Percentiles rank a stretch among this genome's conserved stretches.
Conservation (phyloP, 2,888 invertebrate genomes). For the Rhaphigaster nebulosa region DNA sequence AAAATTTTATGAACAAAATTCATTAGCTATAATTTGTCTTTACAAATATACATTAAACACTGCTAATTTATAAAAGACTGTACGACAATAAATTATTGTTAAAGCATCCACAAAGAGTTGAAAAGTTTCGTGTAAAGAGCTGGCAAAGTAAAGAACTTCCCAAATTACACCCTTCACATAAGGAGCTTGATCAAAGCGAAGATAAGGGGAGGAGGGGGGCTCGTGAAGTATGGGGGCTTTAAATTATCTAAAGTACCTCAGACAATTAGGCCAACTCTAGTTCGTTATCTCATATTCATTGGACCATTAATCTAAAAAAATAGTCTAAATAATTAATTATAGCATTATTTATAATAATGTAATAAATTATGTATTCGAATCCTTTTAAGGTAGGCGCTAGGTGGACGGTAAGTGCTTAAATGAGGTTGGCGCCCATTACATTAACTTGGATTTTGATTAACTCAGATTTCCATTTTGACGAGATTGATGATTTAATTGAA, state of each 20-base stretch:
- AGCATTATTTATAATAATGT: too few relatives aligned
- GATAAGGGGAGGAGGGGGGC: too few relatives aligned
- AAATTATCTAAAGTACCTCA: not conserved
- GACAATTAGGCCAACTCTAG: not conserved
- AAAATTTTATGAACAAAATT: too few relatives aligned
- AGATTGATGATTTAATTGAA: too few relatives aligned
- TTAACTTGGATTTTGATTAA: too few relatives aligned
- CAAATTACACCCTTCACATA: not conserved
- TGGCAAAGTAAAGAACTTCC: not conserved
- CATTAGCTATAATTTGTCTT: too few relatives aligned
- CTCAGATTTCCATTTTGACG: too few relatives aligned
- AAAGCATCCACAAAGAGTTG: not conserved
- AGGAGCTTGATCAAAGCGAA: not conserved
- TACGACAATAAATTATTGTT: not conserved
- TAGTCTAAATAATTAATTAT: too few relatives aligned
- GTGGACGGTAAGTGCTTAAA: too few relatives aligned
- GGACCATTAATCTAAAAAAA: not conserved
- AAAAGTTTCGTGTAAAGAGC: not conserved
- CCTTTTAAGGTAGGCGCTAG: too few relatives aligned
- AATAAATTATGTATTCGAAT: too few relatives aligned
- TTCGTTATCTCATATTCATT: not conserved
- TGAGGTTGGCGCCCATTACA: too few relatives aligned
- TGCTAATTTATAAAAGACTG: not conserved
- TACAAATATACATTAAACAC: not conserved
- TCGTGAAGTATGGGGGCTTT: not conserved